Evolutionary conservation across 2,797 vertebrate species (phyloP).

Genomic region (Myotis pilosus): DNA sequence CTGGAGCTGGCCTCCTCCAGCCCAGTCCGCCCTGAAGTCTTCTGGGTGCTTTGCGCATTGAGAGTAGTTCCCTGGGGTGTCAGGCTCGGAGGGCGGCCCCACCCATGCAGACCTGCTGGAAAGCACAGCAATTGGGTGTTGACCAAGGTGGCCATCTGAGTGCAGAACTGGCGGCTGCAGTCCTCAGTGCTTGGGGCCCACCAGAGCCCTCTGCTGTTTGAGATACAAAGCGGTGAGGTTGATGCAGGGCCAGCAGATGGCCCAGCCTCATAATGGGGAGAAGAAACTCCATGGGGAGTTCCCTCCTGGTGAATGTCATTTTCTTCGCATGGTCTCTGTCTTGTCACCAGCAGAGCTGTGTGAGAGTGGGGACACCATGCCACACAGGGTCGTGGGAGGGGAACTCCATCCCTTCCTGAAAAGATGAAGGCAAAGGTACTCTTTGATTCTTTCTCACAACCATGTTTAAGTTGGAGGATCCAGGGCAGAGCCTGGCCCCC

Average conservation of each 20-base stretch:
- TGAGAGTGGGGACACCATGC: neutral
- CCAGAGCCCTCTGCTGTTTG: neutral
- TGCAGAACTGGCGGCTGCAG: neutral
- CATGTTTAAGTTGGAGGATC: neutral
- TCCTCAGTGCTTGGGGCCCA: neutral
- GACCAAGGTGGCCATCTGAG: neutral
- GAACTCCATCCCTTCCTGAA: neutral
- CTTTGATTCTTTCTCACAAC: neutral
- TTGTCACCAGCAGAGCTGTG: neutral
- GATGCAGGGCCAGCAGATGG: neutral
- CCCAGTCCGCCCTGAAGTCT: neutral
- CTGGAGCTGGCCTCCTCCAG: neutral
- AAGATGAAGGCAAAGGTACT: neutral
- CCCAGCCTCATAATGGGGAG: neutral
- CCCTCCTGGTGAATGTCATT: neutral
- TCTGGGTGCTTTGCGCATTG: neutral
- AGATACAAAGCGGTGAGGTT: neutral
- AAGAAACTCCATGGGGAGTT: neutral
- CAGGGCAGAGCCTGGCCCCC: neutral
- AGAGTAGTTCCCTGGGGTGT: neutral
- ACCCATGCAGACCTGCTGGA: neutral
- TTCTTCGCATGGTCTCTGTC: fast-evolving
- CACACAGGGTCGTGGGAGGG: neutral
- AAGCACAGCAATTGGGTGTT: neutral
- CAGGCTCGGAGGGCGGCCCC: neutral